Evolutionary conservation across 92 coral and sea anemone species (phyloP), one percentile per base, ranked within the genome.

Genomic region (Diadumene lineata): DNA sequence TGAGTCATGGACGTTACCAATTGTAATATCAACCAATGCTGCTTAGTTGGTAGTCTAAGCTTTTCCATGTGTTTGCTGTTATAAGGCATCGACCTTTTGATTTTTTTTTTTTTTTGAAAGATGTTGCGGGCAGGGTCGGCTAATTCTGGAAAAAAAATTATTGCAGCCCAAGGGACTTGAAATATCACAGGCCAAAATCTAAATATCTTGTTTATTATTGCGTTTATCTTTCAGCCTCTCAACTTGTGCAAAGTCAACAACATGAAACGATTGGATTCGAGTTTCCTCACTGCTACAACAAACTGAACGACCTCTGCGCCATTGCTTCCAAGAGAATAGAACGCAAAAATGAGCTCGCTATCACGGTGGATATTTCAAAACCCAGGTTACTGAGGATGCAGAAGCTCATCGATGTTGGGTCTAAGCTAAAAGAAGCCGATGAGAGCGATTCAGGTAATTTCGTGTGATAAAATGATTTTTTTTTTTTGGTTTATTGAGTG

Each of bases 141-240:
- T n/a, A n/a, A n/a, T n/a, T n/a, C n/a, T n/a, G n/a, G n/a, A n/a
- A n/a, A n/a, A n/a, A n/a, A n/a, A n/a, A n/a, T n/a, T n/a, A n/a
- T n/a, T n/a, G n/a, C n/a, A n/a, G n/a, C n/a, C n/a, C n/a, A n/a
- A n/a, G n/a, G n/a, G n/a, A n/a, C n/a, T n/a, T n/a, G n/a, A n/a
- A n/a, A n/a, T n/a, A n/a, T n/a, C n/a, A n/a, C n/a, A n/a, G n/a
- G n/a, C n/a, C n/a, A n/a, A n/a, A n/a, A n/a, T n/a, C n/a, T n/a
- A n/a, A n/a, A n/a, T n/a, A n/a, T n/a, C n/a, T n/a, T n/a, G n/a
- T n/a, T n/a, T n/a, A n/a, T n/a, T n/a, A n/a, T n/a, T n/a, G n/a
- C n/a, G n/a, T 64, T 64, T n/a, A 13, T 64, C 32, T 70, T 56
- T 33, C 46, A 72, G 77, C 77, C 16, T 61, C 57, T 15, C 32